Evolutionary conservation across 2,888 invertebrate species (phyloP), one percentile per base, ranked within the genome.

Genomic region (Limnephilus rhombicus): DNA sequence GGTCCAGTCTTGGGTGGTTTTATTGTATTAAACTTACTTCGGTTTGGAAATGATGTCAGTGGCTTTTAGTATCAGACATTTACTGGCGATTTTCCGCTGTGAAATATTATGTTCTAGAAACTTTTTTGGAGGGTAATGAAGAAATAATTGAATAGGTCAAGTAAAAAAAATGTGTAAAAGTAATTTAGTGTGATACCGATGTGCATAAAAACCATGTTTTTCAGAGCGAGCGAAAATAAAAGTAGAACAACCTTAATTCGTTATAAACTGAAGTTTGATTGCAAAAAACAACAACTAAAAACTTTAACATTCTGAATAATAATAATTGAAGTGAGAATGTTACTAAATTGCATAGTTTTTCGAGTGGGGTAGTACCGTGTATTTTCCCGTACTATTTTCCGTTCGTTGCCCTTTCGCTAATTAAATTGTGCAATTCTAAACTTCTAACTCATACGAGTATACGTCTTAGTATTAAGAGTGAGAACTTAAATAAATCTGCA

Each of bases 31-130:
- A 68, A 68, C 68, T 83, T 34, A 31, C 24, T 34, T 83, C 37
- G 15, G 18, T 83, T 37, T 18, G 7, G 29, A 45, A 86, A 86
- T 49, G 86, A 86, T 86, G 45, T 86, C 49, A 86, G 41, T 86
- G 3, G 11, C n/a, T 41, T 86, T 37, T 24, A 83, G 24, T 68
- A 18, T 68, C 68, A 68, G 68, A 68, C 68, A 68, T 68, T 68
- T 68, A 24, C 9, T n/a, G 18, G 1, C 68, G 24, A 68, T 68
- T 68, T 24, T 1, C 5, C 24, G 1, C 9, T n/a, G 68, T 68
- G 24, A 68, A 24, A 68, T 68, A n/a, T 68, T 68, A 9, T 5
- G 5, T 68, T 24, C 18, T 68, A n/a, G 7, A 68, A 68, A 68
- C 68, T 68, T 68, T 53, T 24, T 68, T 7, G 9, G 5, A 68